Percentiles rank a stretch among this genome's conserved stretches.
Conservation (phyloP, 2,797 vertebrate genomes). For the Enteromius radiatus region DNA sequence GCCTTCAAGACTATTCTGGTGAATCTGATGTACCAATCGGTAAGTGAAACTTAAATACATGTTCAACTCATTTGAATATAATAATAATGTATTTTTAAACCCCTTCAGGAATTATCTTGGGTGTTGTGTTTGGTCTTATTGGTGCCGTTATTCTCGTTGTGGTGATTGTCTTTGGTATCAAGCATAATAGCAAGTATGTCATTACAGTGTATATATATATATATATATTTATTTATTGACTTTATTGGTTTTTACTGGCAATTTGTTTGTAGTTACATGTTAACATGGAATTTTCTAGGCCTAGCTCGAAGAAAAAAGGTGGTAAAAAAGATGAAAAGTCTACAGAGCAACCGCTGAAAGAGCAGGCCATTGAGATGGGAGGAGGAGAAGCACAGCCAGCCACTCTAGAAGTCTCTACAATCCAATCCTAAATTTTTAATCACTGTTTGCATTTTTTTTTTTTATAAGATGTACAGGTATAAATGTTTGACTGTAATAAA, state of each 20-base stretch:
- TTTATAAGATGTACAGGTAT: background rate
- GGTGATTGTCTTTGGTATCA: constrained; percentile 66
- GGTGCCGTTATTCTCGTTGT: constrained; percentile 62
- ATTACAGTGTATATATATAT: background rate
- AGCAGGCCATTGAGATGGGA: constrained; percentile 61
- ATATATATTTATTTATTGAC: background rate
- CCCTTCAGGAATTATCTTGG: constrained; percentile 73
- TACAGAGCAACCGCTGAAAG: constrained; percentile 61
- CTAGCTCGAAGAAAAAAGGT: constrained; percentile 63
- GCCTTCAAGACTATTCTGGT: background rate
- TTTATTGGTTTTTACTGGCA: background rate
- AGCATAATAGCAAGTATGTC: constrained; percentile 65
- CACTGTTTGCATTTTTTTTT: background rate
- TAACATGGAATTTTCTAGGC: constrained; percentile 57
- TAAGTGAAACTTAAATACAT: constrained; percentile 56
- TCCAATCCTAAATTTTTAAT: background rate
- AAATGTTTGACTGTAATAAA: background rate
- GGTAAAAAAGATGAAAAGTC: constrained; percentile 51
- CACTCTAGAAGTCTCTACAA: background rate
- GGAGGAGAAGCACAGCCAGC: constrained; percentile 12
- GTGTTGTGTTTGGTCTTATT: constrained; percentile 68
- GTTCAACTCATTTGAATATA: background rate
- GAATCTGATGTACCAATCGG: constrained; percentile 77
- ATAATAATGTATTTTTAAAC: background rate
- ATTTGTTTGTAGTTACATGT: background rate